phyloP scores from a whole-genome alignment of 2,797 vertebrate genomes.

The Anguilla anguilla region DNA sequence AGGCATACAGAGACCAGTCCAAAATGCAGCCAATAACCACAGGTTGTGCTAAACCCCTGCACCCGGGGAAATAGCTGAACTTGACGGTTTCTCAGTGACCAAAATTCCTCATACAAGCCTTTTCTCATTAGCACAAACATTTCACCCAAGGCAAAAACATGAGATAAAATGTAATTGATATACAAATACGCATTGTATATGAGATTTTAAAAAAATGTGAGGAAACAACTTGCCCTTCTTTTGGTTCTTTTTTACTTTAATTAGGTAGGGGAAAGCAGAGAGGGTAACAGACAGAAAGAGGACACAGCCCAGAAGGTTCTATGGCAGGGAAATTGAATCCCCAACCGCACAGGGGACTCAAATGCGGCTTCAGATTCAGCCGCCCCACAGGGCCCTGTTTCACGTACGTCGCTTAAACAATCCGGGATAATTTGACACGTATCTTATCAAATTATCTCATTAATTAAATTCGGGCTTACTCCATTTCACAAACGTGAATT shows the following conservation, averaged over 20 bases:
- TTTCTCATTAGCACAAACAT: not conserved
- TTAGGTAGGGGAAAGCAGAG: not conserved
- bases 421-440: no score
- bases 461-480: no score
- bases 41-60: slow-evolving; percentile 34
- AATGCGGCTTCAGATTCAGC: not conserved
- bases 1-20: slow-evolving; percentile 29
- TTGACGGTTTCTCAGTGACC: not conserved
- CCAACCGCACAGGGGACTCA: not conserved
- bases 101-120: not conserved
- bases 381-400: no score
- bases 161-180: not conserved
- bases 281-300: not conserved
- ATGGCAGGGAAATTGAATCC: not conserved
- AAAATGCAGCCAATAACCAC: slow-evolving; percentile 15
- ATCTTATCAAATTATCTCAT: no score
- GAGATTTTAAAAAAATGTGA: not conserved
- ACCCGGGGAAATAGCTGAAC: slow-evolving; percentile 10
- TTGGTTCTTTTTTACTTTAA: not conserved
- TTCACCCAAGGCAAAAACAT: not conserved
- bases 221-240: not conserved
- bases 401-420: no score
- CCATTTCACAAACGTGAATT: no score
- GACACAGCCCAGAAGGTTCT: not conserved
- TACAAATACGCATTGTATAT: not conserved